These are phyloP conservation scores for Morpho achilles DNA, from an alignment of 2,888 invertebrate species.

Conservation along the genomic window DNA sequence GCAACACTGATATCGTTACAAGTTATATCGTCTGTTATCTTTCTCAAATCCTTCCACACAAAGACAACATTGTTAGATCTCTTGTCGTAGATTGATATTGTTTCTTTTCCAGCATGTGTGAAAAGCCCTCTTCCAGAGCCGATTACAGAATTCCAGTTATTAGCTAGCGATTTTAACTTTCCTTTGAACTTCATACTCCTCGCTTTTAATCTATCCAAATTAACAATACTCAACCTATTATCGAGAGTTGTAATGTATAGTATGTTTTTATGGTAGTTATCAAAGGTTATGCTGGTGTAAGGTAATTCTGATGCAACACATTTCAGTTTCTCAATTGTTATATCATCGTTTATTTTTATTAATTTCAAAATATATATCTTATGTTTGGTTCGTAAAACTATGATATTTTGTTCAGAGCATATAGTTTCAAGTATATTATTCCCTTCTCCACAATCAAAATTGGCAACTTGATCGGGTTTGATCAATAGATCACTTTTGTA, in stretches of 20 bases:
- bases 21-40: constrained; percentile 44
- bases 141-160: constrained; percentile 67
- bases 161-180: constrained; percentile 36
- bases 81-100: constrained; percentile 63
- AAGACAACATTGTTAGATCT: constrained; percentile 45
- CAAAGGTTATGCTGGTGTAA: constrained; percentile 63
- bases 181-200: constrained; percentile 48
- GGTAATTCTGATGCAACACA: constrained; percentile 51
- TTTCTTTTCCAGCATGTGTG: constrained; percentile 46
- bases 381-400: constrained; percentile 56
- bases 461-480: constrained; percentile 35
- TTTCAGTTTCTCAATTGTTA: constrained; percentile 49
- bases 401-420: constrained; percentile 43
- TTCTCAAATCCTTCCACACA: constrained; percentile 43
- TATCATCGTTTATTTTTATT: constrained; percentile 29
- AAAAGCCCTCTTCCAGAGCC: constrained; percentile 51
- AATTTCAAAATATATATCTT: constrained; percentile 58
- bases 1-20: constrained; percentile 57
- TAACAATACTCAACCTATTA: constrained; percentile 53
- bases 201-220: constrained; percentile 56
- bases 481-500: constrained; percentile 39
- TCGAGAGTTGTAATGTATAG: constrained; percentile 56
- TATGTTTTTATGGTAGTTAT: constrained; percentile 58
- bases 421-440: constrained; percentile 61
- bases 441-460: constrained; percentile 47